Conservation (phyloP, 1,140 invertebrate genomes). For the Papilio polyxenes region DNA sequence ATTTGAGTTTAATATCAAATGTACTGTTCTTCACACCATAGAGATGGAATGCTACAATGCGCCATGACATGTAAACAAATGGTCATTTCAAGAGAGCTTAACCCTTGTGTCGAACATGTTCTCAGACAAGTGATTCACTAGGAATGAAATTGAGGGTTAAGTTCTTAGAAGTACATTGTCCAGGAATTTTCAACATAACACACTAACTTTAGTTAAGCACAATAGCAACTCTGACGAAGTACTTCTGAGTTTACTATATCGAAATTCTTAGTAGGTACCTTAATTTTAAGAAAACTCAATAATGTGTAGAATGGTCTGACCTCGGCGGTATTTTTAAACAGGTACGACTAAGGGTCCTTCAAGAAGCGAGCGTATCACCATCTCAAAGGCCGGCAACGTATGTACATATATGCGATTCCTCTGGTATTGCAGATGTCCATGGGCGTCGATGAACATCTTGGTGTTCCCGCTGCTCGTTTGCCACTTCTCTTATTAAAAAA, state of each 20-base stretch:
- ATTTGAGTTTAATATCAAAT: not conserved
- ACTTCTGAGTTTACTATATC: not conserved
- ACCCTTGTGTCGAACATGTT: slow-evolving; percentile 10
- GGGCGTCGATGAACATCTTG: too few species aligned
- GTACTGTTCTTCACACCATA: not conserved
- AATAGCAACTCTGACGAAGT: not conserved
- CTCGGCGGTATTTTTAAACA: too few species aligned
- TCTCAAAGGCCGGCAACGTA: too few species aligned
- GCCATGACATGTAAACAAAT: slow-evolving; percentile 30
- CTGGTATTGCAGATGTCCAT: too few species aligned
- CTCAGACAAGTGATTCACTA: slow-evolving; percentile 4
- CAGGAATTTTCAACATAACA: not conserved
- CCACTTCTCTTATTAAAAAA: too few species aligned
- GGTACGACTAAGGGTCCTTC: too few species aligned
- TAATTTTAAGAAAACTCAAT: too few species aligned
- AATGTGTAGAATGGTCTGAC: too few species aligned
- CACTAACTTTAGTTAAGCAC: not conserved
- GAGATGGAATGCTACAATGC: slow-evolving; percentile 5
- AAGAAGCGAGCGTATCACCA: too few species aligned
- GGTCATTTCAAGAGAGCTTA: slow-evolving; percentile 18
- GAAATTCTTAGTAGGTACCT: too few species aligned
- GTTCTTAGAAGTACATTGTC: not conserved
- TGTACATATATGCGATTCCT: too few species aligned
- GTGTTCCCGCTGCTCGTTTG: too few species aligned
- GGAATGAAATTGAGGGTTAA: slow-evolving; percentile 2